A percentile compares a stretch with the other conserved stretches of the same genome.
Conservation (phyloP, 2,888 invertebrate species). For the Drosophila robusta region DNA sequence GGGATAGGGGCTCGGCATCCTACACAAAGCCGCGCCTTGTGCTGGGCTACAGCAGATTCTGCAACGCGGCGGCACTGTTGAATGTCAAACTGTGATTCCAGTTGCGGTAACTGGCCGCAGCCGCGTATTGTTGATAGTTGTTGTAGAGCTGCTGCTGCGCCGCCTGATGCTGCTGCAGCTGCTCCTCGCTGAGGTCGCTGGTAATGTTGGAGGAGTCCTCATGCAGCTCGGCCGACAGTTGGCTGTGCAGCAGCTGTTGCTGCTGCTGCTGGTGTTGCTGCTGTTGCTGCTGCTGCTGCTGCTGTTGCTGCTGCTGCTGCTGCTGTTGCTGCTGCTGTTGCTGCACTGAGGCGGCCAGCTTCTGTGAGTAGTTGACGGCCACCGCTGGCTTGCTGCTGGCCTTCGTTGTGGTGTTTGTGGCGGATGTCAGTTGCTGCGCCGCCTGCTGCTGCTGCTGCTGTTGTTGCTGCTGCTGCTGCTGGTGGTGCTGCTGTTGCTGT, state of each 20-base stretch:
- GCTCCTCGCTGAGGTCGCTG: conserved; percentile 82
- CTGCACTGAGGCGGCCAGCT: conserved; percentile 61
- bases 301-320: conserved; percentile 66
- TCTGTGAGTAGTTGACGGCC: conserved; percentile 71
- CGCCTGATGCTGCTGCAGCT: conserved; percentile 78
- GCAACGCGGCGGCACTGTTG: conserved; percentile 82
- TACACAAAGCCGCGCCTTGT: conserved; percentile 64
- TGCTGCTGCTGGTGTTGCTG: conserved; percentile 73
- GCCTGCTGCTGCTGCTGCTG: conserved; percentile 61
- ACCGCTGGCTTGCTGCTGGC: conserved; percentile 72
- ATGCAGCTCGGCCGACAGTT: conserved; percentile 73
- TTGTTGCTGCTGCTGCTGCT: conserved; percentile 61
- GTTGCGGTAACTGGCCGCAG: conserved; percentile 81
- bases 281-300: conserved; percentile 69
- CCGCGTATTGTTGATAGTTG: conserved; percentile 82
- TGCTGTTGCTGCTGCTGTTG: conserved; percentile 66
- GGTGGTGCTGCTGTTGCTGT: conserved; percentile 63
- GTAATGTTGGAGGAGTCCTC: conserved; percentile 83
- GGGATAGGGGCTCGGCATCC: neutral
- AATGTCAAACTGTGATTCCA: conserved; percentile 81
- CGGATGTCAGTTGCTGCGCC: conserved; percentile 77
- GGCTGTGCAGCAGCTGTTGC: conserved; percentile 74
- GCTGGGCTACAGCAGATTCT: conserved; percentile 81
- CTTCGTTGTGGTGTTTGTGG: conserved; percentile 70
- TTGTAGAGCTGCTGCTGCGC: conserved; percentile 82